Evolutionary conservation across 2,797 vertebrate genomes (phyloP), one percentile per base, ranked within the genome.

Genomic region (Aeoliscus strigatus): DNA sequence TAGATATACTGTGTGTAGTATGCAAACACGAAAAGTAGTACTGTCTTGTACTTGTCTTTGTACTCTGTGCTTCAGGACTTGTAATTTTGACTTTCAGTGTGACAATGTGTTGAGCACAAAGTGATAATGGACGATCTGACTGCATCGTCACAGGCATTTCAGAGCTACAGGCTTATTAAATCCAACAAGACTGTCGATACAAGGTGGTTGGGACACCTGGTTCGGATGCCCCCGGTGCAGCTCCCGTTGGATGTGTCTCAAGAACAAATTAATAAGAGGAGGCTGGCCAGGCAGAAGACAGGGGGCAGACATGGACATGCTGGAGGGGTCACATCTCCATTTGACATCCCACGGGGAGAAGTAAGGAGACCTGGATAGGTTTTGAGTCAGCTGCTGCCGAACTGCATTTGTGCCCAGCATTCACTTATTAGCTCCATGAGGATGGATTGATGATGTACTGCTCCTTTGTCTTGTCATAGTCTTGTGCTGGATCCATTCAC

Each of bases 211-310:
- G 35, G 41, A 47, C 60, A 62, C 36, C 52, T 53, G 51, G 39
- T 66, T 38, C 29, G 39, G 33, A 48, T 34, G 40, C 50, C 45
- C 54, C 39, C 18, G 1, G 14, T 45, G 41, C 29, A 3, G 1
- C 11, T 35, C 13, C 17, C 27, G 39, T 51, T 58, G 50, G 65
- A 61, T 1, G 21, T 0, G n/a, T 58, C 39, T 64, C 42, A 60
- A 64, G 28, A 29, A 32, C 46, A 55, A 41, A 69, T 59, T 43
- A 63, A 60, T 32, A 46, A 44, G 42, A 45, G 50, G 26, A 57
- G 29, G 46, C 11, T 29, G 24, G 51, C 8, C 35, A 57, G 21
- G 38, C 10, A 46, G 34, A 31, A 33, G 31, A 27, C 33, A 15
- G n/a, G 29, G 38, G 47, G 37, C 45, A 58, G 39, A 43, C 15